These are phyloP conservation scores for Mesocentrotus franciscanus DNA, from an alignment of 53 echinoderm and acorn worm species.

Conservation along the genomic window DNA sequence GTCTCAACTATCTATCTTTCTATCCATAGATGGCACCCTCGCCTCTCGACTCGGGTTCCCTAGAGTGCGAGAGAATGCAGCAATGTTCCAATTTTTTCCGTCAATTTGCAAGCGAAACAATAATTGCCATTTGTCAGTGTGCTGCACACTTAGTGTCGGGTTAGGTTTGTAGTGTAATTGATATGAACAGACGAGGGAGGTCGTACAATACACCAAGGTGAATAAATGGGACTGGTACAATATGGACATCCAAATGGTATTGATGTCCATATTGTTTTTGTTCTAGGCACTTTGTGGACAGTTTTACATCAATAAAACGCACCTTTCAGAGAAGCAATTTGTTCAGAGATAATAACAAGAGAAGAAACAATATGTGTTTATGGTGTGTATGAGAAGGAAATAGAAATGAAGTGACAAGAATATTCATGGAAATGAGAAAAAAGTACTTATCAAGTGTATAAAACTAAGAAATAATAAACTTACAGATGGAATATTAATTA, in stretches of 20 bases:
- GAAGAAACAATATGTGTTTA: no score
- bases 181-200: neutral
- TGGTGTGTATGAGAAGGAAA: no score
- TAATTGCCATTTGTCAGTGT: conserved; percentile 61
- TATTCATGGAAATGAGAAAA: neutral
- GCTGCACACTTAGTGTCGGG: conserved; percentile 48
- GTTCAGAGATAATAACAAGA: no score
- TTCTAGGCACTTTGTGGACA: neutral
- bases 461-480: no score
- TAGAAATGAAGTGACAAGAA: neutral
- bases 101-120: conserved; percentile 57
- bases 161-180: conserved; percentile 47
- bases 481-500: no score
- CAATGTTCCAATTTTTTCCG: conserved; percentile 14
- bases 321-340: neutral
- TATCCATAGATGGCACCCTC: neutral
- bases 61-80: neutral
- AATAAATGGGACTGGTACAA: conserved; percentile 9
- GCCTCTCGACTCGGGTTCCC: neutral
- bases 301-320: neutral
- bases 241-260: neutral
- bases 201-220: neutral
- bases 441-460: no score
- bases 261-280: neutral
- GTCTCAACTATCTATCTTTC: neutral